Base-by-base conservation (phyloP, 2,113 vertebrate genomes). In the Agelaius tricolor region DNA sequence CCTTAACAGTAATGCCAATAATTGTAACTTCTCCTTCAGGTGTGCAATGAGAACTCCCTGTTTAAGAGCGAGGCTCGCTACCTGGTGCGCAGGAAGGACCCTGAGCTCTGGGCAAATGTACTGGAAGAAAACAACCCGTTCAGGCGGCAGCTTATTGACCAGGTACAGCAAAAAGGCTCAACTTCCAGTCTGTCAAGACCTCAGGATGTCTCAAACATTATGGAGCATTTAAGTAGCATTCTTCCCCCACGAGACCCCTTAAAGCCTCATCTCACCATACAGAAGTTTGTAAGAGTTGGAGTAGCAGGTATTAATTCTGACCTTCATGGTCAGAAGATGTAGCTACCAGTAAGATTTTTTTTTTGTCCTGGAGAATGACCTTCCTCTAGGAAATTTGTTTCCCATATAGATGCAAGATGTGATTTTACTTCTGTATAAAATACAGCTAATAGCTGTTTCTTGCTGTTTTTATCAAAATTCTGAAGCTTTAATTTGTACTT, bases 41-140 rank as follows among this genome's bases (percentile, higher is more conserved):
- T 99, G 65, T 99, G 99, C 98, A 99, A 99, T 73, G 99, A 99
- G 87, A 99, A 99, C 96, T 99, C 99, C 0, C 95, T 99, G 80
- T 99, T 99, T 83, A 99, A 99, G 91, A 99, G 98, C 33, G 98
- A 99, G 92, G 98, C 99, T 84, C 98, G 98, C 6, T 99, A 99
- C 86, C 98, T 99, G 78, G 99, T 99, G 8, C 98, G 96, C 31
- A 98, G 99, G 80, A 99, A 99, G 97, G 98, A 99, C 82, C 98
- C 98, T 17, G 98, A 99, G n/a, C 98, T 99, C 46, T 99, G 99
- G 99, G 98, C 98, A 6, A 98, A 92, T 10, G 99, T 99, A 16
- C 97, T 99, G 24, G 98, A 99, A 68, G 99, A 99, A 93, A 98
- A 98, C 93, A 99, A 98, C 84, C 98, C 98, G 0, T 99, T 92